phyloP scores from a whole-genome alignment of 2,888 invertebrate species.

The Drosophila meridiana region DNA sequence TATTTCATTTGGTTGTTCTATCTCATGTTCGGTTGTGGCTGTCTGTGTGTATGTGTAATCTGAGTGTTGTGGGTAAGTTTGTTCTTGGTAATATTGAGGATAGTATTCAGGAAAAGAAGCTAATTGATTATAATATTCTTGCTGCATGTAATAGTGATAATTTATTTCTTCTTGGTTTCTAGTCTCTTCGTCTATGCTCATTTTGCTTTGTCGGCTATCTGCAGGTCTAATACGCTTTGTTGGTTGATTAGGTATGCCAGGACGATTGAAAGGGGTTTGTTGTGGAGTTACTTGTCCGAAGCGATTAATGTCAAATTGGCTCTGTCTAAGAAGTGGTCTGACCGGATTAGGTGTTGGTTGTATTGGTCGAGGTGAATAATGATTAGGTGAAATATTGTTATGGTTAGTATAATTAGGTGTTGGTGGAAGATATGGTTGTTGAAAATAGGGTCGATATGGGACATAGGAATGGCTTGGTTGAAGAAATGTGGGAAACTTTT shows the following conservation, averaged over 20 bases:
- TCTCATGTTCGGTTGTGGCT: background rate
- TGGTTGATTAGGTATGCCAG: background rate
- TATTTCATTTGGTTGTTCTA: background rate
- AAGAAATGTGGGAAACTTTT: too few relatives aligned
- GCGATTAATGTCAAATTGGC: conserved; percentile 6
- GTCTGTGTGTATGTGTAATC: background rate
- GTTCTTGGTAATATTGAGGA: background rate
- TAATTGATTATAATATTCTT: background rate
- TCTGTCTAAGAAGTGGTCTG: background rate
- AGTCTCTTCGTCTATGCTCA: conserved; percentile 1
- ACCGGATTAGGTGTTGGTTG: background rate
- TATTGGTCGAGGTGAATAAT: too few relatives aligned
- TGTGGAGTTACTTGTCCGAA: conserved; percentile 2
- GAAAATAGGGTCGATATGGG: too few relatives aligned
- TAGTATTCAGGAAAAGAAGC: background rate
- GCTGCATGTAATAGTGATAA: background rate
- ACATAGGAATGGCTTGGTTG: too few relatives aligned
- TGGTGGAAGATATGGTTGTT: too few relatives aligned
- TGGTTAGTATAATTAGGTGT: too few relatives aligned
- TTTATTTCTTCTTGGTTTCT: background rate
- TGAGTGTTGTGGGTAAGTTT: background rate
- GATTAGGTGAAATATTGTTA: too few relatives aligned
- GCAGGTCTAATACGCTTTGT: background rate
- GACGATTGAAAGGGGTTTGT: background rate
- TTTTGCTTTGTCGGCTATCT: background rate